phyloP scores from a whole-genome alignment of 2,113 vertebrate species.

The Thymallus thymallus region DNA sequence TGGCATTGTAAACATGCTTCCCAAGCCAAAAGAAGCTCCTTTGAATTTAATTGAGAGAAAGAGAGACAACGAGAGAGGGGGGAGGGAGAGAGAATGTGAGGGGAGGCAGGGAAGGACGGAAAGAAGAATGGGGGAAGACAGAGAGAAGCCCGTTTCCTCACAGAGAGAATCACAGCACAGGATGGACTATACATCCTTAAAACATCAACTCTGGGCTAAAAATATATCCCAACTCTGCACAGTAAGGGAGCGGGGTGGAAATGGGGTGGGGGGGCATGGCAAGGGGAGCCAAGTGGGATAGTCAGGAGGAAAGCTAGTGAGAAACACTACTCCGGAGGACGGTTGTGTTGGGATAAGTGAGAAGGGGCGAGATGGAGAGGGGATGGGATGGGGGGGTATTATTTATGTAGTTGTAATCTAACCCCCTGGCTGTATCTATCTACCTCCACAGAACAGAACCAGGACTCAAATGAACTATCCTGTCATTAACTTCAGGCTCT shows the following conservation, averaged over 20 bases:
- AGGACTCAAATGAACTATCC: slow-evolving; percentile 23
- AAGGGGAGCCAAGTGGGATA: not conserved
- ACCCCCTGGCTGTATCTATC: slow-evolving; percentile 15
- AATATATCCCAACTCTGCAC: slow-evolving; percentile 76
- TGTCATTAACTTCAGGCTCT: slow-evolving; percentile 42
- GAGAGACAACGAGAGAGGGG: slow-evolving; percentile 25
- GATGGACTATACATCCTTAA: slow-evolving; percentile 83
- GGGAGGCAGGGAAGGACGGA: slow-evolving; percentile 8
- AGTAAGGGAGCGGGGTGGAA: slow-evolving; percentile 43
- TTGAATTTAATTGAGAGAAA: too few species aligned
- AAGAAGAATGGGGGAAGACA: slow-evolving; percentile 24
- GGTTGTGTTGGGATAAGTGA: slow-evolving; percentile 17
- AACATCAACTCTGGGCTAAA: slow-evolving; percentile 80
- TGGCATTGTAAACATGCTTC: too few species aligned
- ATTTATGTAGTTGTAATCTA: slow-evolving; percentile 55
- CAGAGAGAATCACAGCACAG: slow-evolving; percentile 79
- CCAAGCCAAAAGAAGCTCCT: too few species aligned
- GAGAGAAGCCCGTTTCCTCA: slow-evolving; percentile 79
- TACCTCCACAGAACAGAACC: slow-evolving; percentile 26
- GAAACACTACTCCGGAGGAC: not conserved
- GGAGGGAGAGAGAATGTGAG: slow-evolving; percentile 5
- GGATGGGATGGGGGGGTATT: slow-evolving; percentile 18
- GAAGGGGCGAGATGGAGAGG: not conserved
- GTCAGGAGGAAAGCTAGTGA: slow-evolving; percentile 5
- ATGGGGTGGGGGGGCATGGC: slow-evolving; percentile 28